Base-by-base conservation (phyloP, 2,888 invertebrate species). In the Meliscaeva auricollis region DNA sequence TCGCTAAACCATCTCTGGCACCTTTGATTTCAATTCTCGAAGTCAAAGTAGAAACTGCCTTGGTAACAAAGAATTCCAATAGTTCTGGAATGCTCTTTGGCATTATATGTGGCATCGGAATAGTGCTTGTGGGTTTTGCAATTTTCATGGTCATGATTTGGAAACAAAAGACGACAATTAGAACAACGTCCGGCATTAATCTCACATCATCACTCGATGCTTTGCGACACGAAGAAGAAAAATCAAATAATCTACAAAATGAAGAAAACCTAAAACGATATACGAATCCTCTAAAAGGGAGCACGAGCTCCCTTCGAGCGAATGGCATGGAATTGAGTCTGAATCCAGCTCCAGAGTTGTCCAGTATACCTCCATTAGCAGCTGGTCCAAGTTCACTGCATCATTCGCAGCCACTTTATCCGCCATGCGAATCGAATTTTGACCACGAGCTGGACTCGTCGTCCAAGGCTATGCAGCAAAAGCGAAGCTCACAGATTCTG, bases 181-280 rank as follows among this genome's bases (percentile, higher is more conserved):
- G 93, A 80, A 93, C 93, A 38, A 91, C 93, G 1, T 94, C 93
- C 87, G 93, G 94, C 58, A 91, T 93, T 74, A 93, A 92, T 90
- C 92, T 93, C 89, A 94, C 93, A 54, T 94, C 92, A 44, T 93
- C 93, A 15, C 91, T 93, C 78, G 95, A 94, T 90, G 94, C 93
- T 79, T 94, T 94, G 91, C 94, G 94, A 87, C 95, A 96, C 90
- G 96, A 96, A 90, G 97, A 97, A 90, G 97, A 97, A 90, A 97
- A 97, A 91, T 96, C 97, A 3, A 98, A 98, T 92, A 98, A 98
- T 92, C 92, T 97, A 78, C 97, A 98, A 92, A 97, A 97, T 91
- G 97, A 97, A 90, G 97, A 98, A 92, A 97, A 97, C 91, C 93
- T 98, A 78, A 94, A 97, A 69, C 94, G 97, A 87, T 96, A 96